Conservation (phyloP, 1,140 invertebrate genomes). For the Philopotamus ludificatus region DNA sequence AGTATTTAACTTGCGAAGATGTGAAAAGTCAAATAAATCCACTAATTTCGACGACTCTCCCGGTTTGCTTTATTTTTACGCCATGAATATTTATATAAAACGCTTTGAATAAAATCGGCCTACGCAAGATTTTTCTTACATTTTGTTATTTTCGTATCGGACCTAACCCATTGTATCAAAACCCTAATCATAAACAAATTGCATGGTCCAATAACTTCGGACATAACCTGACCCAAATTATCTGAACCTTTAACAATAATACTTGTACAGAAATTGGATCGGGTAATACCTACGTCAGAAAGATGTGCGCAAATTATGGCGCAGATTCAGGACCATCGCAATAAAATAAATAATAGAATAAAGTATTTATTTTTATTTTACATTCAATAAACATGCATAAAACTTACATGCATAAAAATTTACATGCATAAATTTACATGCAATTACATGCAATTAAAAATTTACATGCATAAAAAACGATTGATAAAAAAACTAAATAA, state of each 20-base stretch:
- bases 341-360: too few species aligned
- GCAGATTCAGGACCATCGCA: too few species aligned
- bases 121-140: too few species aligned
- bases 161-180: constrained; percentile 9
- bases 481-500: constrained; percentile 9
- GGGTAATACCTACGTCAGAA: not conserved
- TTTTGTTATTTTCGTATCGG: constrained; percentile 4
- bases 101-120: too few species aligned
- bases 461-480: not conserved
- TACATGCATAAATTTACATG: too few species aligned
- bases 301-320: not conserved
- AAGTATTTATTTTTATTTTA: too few species aligned
- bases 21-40: constrained; percentile 28
- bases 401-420: too few species aligned
- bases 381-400: too few species aligned
- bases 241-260: constrained; percentile 36
- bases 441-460: too few species aligned
- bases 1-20: constrained; percentile 21
- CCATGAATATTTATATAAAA: constrained; percentile 23
- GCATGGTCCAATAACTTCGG: constrained; percentile 24
- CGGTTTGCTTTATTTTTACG: not conserved
- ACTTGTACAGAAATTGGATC: constrained; percentile 35
- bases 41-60: constrained; percentile 9
- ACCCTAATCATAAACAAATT: constrained; percentile 38
- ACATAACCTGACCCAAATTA: constrained; percentile 35